Percentiles rank a stretch among this genome's conserved stretches.
Evolutionary conservation across 1,140 invertebrate genomes (phyloP).

Genomic region (Chironomus striatipennis): DNA sequence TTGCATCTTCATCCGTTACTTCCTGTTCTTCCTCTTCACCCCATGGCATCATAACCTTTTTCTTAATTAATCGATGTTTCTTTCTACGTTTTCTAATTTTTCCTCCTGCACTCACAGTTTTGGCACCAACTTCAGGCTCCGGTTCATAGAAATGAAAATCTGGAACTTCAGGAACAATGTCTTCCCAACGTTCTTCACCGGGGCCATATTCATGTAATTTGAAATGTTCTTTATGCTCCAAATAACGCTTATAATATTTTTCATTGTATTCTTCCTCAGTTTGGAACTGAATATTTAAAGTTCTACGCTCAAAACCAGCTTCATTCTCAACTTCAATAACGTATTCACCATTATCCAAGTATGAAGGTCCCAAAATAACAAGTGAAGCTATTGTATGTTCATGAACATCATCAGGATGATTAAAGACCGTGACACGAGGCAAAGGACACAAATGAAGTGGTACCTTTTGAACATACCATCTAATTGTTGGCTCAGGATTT

Average conservation of each 20-base stretch:
- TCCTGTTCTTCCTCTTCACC: conserved; percentile 26
- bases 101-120: not conserved
- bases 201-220: not conserved
- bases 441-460: not conserved
- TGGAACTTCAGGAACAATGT: not conserved
- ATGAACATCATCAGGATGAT: conserved; percentile 16
- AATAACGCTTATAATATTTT: not conserved
- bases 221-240: conserved; percentile 12
- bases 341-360: conserved; percentile 12
- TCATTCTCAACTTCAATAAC: conserved; percentile 16
- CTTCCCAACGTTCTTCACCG: not conserved
- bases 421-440: not conserved
- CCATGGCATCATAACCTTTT: conserved; percentile 28
- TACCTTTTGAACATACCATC: not conserved
- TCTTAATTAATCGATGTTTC: conserved; percentile 25
- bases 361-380: not conserved
- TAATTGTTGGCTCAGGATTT: not conserved
- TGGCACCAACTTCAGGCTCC: not conserved
- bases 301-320: not conserved
- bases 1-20: conserved; percentile 27
- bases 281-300: not conserved
- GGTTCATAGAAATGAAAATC: not conserved
- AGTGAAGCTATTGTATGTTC: not conserved
- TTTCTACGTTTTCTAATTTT: conserved; percentile 6
- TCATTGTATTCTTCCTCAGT: conserved; percentile 18